Percentiles rank a stretch among this genome's conserved stretches.
Conservation (phyloP, 2,888 invertebrate species). For the Ecdyonurus torrentis region DNA sequence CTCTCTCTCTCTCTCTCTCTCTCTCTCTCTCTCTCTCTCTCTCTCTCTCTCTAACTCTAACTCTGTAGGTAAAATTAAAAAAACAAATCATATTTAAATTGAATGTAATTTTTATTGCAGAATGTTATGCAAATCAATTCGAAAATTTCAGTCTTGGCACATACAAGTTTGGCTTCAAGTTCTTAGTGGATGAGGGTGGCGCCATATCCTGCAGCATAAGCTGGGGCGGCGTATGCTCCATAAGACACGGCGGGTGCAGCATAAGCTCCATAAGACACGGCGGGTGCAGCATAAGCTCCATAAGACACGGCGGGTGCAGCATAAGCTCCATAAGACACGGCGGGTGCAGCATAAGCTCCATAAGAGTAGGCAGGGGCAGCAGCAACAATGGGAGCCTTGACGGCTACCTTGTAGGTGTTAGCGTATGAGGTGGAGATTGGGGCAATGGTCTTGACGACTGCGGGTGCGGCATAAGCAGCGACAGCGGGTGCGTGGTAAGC, state of each 20-base stretch:
- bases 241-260: slow-evolving; percentile 6
- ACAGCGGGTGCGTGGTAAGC: background rate
- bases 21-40: too few relatives aligned
- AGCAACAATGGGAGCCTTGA: slow-evolving; percentile 3
- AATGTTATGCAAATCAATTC: too few relatives aligned
- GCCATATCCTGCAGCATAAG: background rate
- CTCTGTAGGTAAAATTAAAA: too few relatives aligned
- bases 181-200: background rate
- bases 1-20: too few relatives aligned
- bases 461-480: background rate
- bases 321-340: background rate
- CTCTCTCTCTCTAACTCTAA: too few relatives aligned
- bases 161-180: background rate
- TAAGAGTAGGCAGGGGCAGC: slow-evolving; percentile 1
- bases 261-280: background rate
- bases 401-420: slow-evolving; percentile 2
- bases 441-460: background rate
- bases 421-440: slow-evolving; percentile 4
- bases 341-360: slow-evolving; percentile 1
- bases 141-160: too few relatives aligned
- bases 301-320: background rate
- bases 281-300: background rate
- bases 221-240: too few relatives aligned
- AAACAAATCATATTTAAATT: too few relatives aligned
- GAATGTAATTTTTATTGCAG: too few relatives aligned